Evolutionary conservation across 2,113 vertebrate species (phyloP), one percentile per base, ranked within the genome.

Genomic region (Macheiramphus alcinus): DNA sequence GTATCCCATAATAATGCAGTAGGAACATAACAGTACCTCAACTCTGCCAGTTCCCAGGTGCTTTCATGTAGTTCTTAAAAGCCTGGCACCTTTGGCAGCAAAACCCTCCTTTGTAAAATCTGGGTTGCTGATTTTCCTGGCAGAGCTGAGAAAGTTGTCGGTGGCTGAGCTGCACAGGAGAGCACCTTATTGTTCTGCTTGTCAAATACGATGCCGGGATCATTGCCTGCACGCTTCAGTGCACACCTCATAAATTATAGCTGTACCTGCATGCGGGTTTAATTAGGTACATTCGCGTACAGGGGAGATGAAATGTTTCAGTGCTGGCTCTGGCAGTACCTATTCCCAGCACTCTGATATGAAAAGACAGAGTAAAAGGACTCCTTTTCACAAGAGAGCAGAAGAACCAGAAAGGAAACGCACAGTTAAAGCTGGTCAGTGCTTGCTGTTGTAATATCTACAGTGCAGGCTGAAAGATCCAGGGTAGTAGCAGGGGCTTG

Each of bases 221-320:
- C 92, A 93, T 90, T 62, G 68, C 75, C 65, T 65, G 72, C 83
- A 88, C 0, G 32, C 95, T 83, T 25, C 92, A 71, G 55, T 65
- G 90, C 94, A 71, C 94, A 83, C 40, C 88, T 84, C 90, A 79
- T 96, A 97, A 93, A 97, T 97, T 59, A 92, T 2, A 84, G 88
- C 86, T 90, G 75, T 86, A 92, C 90, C 95, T 88, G 82, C 29
- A 34, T 26, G 5, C 1, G 0, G 55, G 23, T 88, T 90, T 86
- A 71, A n/a, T 94, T 59, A 91, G 72, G 29, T 47, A 78, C 1
- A 0, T 73, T 62, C 7, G 2, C 1, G 5, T 76, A 43, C 42
- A 78, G 25, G 36, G 34, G 4, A 82, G 72, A 31, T 45, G 72
- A 90, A 86, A 43, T 43, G 52, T 62, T 74, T 55, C 90, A 53